Evolutionary conservation across 2,113 vertebrate species (phyloP).

Genomic region (Leucoraja erinaceus): DNA sequence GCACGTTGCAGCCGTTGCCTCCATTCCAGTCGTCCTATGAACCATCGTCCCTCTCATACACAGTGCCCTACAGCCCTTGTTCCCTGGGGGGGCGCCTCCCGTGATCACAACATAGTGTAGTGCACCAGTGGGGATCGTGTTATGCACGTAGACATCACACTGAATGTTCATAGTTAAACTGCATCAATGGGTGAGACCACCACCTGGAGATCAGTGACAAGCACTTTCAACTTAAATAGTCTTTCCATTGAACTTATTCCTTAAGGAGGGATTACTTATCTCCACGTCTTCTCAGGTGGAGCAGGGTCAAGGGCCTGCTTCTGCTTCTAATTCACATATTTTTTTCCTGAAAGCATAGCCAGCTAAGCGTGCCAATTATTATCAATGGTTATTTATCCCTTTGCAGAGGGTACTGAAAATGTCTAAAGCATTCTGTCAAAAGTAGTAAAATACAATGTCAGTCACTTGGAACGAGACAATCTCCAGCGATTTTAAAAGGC

Average conservation of each 20-base stretch:
- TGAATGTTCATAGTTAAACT: background rate
- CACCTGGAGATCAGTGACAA: background rate
- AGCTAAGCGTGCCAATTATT: background rate
- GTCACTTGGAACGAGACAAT: background rate
- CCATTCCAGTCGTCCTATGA: too few relatives aligned
- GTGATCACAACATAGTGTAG: too few relatives aligned
- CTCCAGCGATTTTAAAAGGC: background rate
- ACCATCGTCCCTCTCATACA: too few relatives aligned
- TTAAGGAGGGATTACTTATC: background rate
- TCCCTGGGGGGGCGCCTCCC: too few relatives aligned
- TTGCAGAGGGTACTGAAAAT: background rate
- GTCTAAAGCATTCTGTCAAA: background rate
- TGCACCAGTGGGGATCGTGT: too few relatives aligned
- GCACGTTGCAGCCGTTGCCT: too few relatives aligned
- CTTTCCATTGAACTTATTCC: background rate
- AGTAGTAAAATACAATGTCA: background rate
- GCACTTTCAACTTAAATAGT: background rate
- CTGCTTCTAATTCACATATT: too few relatives aligned
- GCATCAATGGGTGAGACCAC: background rate
- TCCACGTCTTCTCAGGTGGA: background rate
- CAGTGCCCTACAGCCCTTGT: too few relatives aligned
- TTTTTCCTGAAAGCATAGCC: background rate
- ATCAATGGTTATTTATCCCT: background rate
- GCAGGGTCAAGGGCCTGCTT: too few relatives aligned
- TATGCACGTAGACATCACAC: too few relatives aligned